Conservation (phyloP, 1,140 invertebrate species). For the Potamilus streckersoni region DNA sequence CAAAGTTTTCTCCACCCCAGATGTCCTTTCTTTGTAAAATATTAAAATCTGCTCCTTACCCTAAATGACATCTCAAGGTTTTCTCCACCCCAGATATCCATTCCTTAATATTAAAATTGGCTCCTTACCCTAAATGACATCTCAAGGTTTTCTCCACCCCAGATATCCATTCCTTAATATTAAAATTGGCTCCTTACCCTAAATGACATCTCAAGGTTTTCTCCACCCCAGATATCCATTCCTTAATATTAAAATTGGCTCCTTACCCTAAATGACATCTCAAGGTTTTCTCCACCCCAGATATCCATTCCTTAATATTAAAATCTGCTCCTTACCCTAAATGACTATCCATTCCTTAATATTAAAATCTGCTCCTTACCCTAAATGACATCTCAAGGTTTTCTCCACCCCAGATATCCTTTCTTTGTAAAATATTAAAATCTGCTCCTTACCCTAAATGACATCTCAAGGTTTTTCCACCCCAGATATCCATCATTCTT, state of each 20-base stretch:
- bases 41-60: slow-evolving; percentile 73
- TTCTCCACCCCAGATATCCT: slow-evolving; percentile 99
- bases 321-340: slow-evolving; percentile 80
- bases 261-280: slow-evolving; percentile 98
- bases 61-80: slow-evolving; percentile 99
- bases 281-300: slow-evolving; percentile 99
- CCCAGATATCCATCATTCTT: slow-evolving; percentile 99
- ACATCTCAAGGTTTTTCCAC: slow-evolving; percentile 99
- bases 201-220: slow-evolving; percentile 99
- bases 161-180: slow-evolving; percentile 95
- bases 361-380: slow-evolving; percentile 73
- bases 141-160: slow-evolving; percentile 99
- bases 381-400: slow-evolving; percentile 99
- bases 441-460: slow-evolving; percentile 85
- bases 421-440: slow-evolving; percentile 71
- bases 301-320: slow-evolving; percentile 92
- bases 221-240: slow-evolving; percentile 99
- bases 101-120: slow-evolving; percentile 75
- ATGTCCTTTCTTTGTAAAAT: slow-evolving; percentile 93
- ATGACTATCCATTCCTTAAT: slow-evolving; percentile 97
- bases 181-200: slow-evolving; percentile 76
- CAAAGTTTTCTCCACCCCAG: slow-evolving; percentile 99
- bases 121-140: slow-evolving; percentile 95
- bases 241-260: slow-evolving; percentile 72
- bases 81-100: slow-evolving; percentile 99